Evolutionary conservation across 2,888 invertebrate species (phyloP).

Genomic region (Scaptomyza tumidula): DNA sequence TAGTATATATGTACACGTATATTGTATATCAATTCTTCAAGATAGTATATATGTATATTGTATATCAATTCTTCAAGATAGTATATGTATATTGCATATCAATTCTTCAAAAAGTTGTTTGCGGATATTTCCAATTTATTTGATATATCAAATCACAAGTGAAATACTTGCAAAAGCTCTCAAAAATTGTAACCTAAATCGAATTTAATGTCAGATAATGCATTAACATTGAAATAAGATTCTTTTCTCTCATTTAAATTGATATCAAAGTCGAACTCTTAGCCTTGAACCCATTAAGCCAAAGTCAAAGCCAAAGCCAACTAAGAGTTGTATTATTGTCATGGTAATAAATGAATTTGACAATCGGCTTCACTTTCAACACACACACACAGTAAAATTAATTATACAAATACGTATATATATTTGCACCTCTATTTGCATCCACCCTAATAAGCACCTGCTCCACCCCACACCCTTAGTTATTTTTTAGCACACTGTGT

Average conservation of each 20-base stretch:
- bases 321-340: constrained; percentile 23
- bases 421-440: constrained; percentile 41
- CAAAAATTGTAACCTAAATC: not conserved
- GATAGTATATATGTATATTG: too few relatives aligned
- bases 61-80: too few relatives aligned
- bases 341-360: constrained; percentile 28
- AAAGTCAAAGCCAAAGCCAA: constrained; percentile 40
- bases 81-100: too few relatives aligned
- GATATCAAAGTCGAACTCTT: not conserved
- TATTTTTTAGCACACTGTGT: constrained; percentile 7
- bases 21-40: too few relatives aligned
- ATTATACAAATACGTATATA: constrained; percentile 8
- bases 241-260: not conserved
- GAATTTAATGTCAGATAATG: too few relatives aligned
- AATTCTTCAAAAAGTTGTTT: too few relatives aligned
- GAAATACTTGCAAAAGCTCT: too few relatives aligned
- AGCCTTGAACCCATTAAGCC: constrained; percentile 16
- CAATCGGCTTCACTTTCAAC: constrained; percentile 43
- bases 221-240: too few relatives aligned
- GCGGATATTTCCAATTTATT: too few relatives aligned
- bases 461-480: not conserved
- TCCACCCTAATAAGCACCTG: too few relatives aligned
- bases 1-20: too few relatives aligned
- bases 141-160: too few relatives aligned
- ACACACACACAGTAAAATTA: constrained; percentile 9